Evolutionary conservation across 2,797 vertebrate species (phyloP).

Genomic region (Etheostoma nigrum): DNA sequence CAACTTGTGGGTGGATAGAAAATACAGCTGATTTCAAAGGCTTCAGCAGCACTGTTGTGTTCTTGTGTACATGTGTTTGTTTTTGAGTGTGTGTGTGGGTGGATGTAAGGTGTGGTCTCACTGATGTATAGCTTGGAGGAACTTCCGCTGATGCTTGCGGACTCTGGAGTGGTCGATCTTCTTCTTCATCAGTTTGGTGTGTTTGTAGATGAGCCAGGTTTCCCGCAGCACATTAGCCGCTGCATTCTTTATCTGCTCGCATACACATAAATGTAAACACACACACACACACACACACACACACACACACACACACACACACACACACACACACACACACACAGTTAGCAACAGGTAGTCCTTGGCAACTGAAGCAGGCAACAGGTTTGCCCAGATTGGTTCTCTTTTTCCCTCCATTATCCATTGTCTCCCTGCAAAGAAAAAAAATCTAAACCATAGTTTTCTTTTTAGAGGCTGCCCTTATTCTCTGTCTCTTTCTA

Average conservation of each 20-base stretch:
- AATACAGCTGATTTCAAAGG: constrained; percentile 70
- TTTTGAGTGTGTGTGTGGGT: constrained; percentile 18
- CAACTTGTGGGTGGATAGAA: constrained; percentile 70
- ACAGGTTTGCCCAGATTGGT: constrained; percentile 54
- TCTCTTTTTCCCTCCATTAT: constrained; percentile 29
- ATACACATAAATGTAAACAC: constrained; percentile 58
- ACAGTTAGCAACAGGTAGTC: constrained; percentile 77
- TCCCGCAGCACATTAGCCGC: constrained; percentile 99
- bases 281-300: constrained; percentile 54
- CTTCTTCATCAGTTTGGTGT: constrained; percentile 97
- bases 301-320: constrained; percentile 41
- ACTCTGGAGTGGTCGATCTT: constrained; percentile 99
- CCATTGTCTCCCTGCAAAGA: constrained; percentile 50
- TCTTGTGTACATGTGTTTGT: constrained; percentile 2
- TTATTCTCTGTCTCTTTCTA: constrained; percentile 58
- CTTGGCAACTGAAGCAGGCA: constrained; percentile 66
- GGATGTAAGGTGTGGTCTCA: constrained; percentile 82
- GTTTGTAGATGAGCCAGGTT: constrained; percentile 99
- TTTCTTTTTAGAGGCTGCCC: constrained; percentile 65
- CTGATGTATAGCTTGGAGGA: constrained; percentile 99
- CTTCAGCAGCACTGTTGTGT: constrained; percentile 28
- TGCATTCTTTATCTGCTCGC: constrained; percentile 97
- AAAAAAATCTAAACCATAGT: constrained; percentile 32
- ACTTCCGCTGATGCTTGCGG: constrained; percentile 99
- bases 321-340: constrained; percentile 31